Conservation (phyloP, 1,140 invertebrate genomes). For the Tribolium castaneum region DNA sequence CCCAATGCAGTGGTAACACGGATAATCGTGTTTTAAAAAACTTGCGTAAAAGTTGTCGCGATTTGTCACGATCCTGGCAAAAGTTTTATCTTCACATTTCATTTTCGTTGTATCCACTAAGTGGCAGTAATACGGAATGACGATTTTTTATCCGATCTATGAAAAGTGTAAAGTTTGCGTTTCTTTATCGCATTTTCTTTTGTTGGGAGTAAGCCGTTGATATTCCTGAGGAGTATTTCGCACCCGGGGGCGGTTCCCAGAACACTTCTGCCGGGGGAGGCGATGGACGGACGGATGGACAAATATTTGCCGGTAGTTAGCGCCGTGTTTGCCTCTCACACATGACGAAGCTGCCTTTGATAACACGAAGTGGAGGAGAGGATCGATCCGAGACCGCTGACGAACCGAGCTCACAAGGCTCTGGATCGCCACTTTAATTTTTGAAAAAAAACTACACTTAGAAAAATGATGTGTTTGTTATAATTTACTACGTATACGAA, state of each 20-base stretch:
- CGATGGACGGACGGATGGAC: constrained; percentile 24
- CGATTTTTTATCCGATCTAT: constrained; percentile 6
- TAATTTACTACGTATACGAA: too few relatives aligned
- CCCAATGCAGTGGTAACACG: neutral
- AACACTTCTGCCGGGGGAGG: neutral
- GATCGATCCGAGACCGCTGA: constrained; percentile 29
- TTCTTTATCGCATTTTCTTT: constrained; percentile 5
- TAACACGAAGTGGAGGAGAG: constrained; percentile 31
- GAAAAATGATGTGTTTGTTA: too few relatives aligned
- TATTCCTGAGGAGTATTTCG: neutral
- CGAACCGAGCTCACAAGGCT: too few relatives aligned
- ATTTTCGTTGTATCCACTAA: neutral
- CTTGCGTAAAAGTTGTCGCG: neutral
- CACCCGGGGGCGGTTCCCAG: constrained; percentile 7
- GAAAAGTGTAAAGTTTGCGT: neutral
- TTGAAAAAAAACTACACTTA: too few relatives aligned
- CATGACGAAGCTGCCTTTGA: constrained; percentile 38
- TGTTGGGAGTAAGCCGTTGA: neutral
- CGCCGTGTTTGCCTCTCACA: constrained; percentile 38
- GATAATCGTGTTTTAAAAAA: constrained; percentile 1
- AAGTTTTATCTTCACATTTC: constrained; percentile 18
- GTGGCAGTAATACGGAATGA: constrained; percentile 5
- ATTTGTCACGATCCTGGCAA: constrained; percentile 1
- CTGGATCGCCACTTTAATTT: too few relatives aligned
- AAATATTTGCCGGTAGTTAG: constrained; percentile 44